Conservation (phyloP, 2,888 invertebrate species). For the Zaprionus bogoriensis region DNA sequence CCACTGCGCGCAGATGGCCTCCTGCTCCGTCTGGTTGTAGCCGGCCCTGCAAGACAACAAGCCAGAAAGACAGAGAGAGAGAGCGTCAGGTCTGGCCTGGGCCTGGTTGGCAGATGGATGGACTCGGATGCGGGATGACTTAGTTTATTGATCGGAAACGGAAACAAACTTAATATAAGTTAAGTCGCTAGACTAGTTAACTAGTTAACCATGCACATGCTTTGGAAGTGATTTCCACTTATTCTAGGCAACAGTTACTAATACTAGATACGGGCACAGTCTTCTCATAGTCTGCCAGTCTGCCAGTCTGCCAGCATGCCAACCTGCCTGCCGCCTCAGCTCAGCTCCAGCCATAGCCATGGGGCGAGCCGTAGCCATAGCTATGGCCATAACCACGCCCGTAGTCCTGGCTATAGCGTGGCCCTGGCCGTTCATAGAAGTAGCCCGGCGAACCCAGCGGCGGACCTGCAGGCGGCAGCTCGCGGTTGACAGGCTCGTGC, state of each 20-base stretch:
- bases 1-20: conserved; percentile 85
- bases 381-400: conserved; percentile 3
- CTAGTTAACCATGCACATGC: conserved; percentile 28
- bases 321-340: conserved; percentile 15
- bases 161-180: conserved; percentile 12
- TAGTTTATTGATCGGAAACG: conserved; percentile 40
- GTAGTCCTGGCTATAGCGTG: conserved; percentile 7
- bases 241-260: conserved; percentile 20
- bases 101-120: too few species aligned
- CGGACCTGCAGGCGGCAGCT: conserved; percentile 50
- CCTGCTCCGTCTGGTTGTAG: conserved; percentile 85
- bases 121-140: background rate
- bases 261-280: conserved; percentile 23
- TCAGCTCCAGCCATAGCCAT: conserved; percentile 16
- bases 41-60: conserved; percentile 84
- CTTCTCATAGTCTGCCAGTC: too few species aligned
- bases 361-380: conserved; percentile 23
- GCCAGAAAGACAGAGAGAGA: background rate
- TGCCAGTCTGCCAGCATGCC: too few species aligned
- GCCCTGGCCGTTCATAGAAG: conserved; percentile 47
- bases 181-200: too few species aligned
- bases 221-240: conserved; percentile 15
- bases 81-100: background rate
- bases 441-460: conserved; percentile 45
- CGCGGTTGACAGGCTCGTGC: conserved; percentile 60